A percentile compares a stretch with the other conserved stretches of the same genome.
Conservation (phyloP, 2,888 invertebrate species). For the Troglohyphantes excavatus region DNA sequence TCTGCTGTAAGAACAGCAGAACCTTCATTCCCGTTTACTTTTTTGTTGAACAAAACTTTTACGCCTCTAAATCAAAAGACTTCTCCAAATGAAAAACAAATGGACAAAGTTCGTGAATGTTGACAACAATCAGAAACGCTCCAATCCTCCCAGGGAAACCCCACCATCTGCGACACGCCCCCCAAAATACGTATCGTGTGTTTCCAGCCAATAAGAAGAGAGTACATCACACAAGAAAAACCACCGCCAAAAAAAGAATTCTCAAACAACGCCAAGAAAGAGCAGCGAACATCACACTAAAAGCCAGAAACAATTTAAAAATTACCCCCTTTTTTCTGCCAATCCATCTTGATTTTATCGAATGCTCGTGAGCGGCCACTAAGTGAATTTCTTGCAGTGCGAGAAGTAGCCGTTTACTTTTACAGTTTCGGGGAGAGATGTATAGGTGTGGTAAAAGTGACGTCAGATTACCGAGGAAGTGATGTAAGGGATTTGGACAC, state of each 20-base stretch:
- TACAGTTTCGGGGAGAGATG: slow-evolving; percentile 42
- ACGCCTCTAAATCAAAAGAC: background rate
- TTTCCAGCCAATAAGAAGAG: slow-evolving; percentile 30
- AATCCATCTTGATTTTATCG: slow-evolving; percentile 68
- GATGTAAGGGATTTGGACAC: slow-evolving; percentile 2
- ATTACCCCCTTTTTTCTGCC: slow-evolving; percentile 50
- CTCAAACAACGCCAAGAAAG: background rate
- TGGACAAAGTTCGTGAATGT: slow-evolving; percentile 9
- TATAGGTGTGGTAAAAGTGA: slow-evolving; percentile 32
- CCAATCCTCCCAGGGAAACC: slow-evolving; percentile 19
- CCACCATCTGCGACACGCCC: slow-evolving; percentile 23
- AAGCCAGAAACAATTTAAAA: slow-evolving; percentile 69
- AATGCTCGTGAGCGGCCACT: slow-evolving; percentile 35
- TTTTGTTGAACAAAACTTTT: slow-evolving; percentile 10
- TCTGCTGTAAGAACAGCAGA: background rate
- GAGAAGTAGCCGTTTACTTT: slow-evolving; percentile 42
- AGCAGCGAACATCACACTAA: slow-evolving; percentile 39
- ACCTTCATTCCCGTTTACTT: background rate
- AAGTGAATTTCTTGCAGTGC: slow-evolving; percentile 66
- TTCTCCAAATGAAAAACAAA: slow-evolving; percentile 20
- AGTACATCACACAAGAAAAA: slow-evolving; percentile 12
- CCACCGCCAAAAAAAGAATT: slow-evolving; percentile 12
- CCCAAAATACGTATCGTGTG: slow-evolving; percentile 23
- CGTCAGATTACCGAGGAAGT: background rate
- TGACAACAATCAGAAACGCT: slow-evolving; percentile 35